phyloP scores from a whole-genome alignment of 1,140 invertebrate genomes.

The Cydia amplana region DNA sequence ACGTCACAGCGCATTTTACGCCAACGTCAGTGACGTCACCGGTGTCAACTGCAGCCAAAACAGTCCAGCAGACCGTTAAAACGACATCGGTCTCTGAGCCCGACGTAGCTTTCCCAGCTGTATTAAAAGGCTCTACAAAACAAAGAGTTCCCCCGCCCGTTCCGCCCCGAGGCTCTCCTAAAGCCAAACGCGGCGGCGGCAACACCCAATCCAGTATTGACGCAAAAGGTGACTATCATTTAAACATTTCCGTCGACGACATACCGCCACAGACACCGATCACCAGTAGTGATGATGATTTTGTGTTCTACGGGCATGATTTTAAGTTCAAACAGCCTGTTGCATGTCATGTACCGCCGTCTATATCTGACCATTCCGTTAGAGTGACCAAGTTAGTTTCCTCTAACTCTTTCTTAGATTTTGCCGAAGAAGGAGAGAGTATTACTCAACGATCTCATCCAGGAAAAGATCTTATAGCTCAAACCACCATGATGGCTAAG shows the following conservation, averaged over 20 bases:
- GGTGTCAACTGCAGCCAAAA: constrained; percentile 76
- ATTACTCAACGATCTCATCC: constrained; percentile 56
- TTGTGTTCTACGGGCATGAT: constrained; percentile 71
- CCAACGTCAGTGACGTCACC: constrained; percentile 80
- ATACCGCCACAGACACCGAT: constrained; percentile 62
- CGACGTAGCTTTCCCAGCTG: constrained; percentile 84
- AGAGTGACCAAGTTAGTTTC: constrained; percentile 59
- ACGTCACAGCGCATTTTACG: constrained; percentile 79
- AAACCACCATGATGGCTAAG: constrained; percentile 73
- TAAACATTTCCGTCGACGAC: constrained; percentile 64
- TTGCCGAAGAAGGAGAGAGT: constrained; percentile 60
- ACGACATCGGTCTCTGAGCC: constrained; percentile 59
- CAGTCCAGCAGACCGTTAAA: constrained; percentile 65
- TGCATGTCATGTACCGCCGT: constrained; percentile 65
- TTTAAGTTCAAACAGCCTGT: constrained; percentile 64
- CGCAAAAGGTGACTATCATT: constrained; percentile 76
- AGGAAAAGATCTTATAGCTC: constrained; percentile 62
- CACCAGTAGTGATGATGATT: constrained; percentile 72
- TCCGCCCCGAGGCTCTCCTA: constrained; percentile 88
- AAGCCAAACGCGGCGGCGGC: constrained; percentile 79
- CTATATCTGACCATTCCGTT: constrained; percentile 64
- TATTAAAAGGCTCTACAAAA: constrained; percentile 85
- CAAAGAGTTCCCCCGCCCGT: constrained; percentile 89
- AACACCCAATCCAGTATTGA: constrained; percentile 65
- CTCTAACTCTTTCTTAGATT: constrained; percentile 68